Evolutionary conservation across 2,113 vertebrate species (phyloP).

Genomic region (Tupaia tana): DNA sequence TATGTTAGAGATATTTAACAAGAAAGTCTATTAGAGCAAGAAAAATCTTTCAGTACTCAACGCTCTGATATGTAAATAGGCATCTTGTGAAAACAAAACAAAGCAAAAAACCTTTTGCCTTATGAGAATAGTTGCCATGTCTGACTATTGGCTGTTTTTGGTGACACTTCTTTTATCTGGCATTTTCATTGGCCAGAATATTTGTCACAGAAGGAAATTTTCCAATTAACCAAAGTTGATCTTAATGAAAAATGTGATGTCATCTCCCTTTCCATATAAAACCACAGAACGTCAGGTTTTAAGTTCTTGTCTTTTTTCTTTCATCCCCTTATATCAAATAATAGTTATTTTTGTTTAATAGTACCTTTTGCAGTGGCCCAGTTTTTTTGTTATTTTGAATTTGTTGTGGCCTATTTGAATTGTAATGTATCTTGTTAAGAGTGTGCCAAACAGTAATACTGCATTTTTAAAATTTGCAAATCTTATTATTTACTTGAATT

Average conservation of each 20-base stretch:
- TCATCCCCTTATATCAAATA: neutral
- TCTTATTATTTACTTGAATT: constrained; percentile 36
- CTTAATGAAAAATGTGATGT: neutral
- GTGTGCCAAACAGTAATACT: neutral
- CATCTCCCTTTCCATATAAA: neutral
- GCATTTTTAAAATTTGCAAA: neutral
- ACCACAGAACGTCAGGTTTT: neutral
- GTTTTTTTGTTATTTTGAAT: neutral
- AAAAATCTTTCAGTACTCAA: neutral
- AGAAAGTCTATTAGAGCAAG: neutral
- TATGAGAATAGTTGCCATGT: neutral
- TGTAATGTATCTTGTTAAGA: neutral
- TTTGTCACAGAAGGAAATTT: neutral
- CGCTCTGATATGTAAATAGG: neutral
- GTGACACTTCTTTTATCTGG: neutral
- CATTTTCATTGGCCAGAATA: neutral
- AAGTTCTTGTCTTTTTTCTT: neutral
- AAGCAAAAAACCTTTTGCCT: neutral
- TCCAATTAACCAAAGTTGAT: neutral
- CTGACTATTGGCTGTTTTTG: neutral
- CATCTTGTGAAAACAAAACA: neutral
- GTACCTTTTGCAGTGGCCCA: neutral
- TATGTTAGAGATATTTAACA: neutral
- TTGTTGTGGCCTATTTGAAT: neutral
- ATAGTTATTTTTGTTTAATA: neutral